phyloP scores from a whole-genome alignment of 1,140 invertebrate genomes.

The Penaeus indicus region DNA sequence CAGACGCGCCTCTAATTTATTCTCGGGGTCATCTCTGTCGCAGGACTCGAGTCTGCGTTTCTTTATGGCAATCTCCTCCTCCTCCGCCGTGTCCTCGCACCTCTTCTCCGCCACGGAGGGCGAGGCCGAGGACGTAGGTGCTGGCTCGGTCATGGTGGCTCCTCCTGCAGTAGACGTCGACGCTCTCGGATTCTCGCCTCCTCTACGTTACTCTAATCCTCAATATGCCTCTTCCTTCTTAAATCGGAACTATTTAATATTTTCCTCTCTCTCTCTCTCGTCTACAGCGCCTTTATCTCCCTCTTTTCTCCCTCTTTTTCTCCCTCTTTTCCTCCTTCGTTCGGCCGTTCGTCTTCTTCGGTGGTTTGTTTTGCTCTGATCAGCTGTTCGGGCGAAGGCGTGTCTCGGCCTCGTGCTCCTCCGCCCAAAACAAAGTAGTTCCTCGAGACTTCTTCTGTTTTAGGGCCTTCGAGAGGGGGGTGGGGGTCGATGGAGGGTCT shows the following conservation, averaged over 20 bases:
- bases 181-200: too few species aligned
- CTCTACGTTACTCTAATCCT: too few species aligned
- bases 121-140: constrained; percentile 43
- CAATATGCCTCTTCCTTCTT: too few species aligned
- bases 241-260: too few species aligned
- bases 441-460: neutral
- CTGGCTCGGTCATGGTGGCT: constrained; percentile 65
- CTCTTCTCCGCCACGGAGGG: constrained; percentile 51
- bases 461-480: neutral
- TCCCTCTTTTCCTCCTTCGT: too few species aligned
- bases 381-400: constrained; percentile 56
- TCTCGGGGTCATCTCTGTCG: constrained; percentile 61
- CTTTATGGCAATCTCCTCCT: constrained; percentile 37
- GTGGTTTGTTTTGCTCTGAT: constrained; percentile 61
- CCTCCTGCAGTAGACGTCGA: too few species aligned
- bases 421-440: constrained; percentile 63
- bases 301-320: too few species aligned
- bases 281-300: too few species aligned
- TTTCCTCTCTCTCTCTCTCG: too few species aligned
- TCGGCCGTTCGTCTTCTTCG: neutral
- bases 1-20: constrained; percentile 88
- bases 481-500: neutral
- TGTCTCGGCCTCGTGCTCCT: constrained; percentile 59
- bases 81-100: constrained; percentile 66
- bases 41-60: constrained; percentile 47